These are phyloP conservation scores for Apus apus DNA, from an alignment of 2,113 vertebrate genomes.

Conservation along the genomic window DNA sequence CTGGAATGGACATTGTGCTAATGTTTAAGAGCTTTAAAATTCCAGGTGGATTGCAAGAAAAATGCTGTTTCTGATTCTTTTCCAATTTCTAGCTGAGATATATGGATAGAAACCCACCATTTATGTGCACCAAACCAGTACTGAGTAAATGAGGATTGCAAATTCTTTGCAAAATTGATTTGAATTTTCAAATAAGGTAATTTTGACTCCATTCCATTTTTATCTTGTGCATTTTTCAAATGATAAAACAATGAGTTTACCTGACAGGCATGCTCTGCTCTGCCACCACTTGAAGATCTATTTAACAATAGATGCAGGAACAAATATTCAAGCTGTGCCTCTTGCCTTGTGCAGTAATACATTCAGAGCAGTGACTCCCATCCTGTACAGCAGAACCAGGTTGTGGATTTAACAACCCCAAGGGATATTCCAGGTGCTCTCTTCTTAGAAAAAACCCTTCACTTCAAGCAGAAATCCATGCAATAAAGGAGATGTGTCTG, in stretches of 20 bases:
- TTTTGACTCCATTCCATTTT: background rate
- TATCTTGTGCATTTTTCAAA: background rate
- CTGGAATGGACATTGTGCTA: rapidly evolving
- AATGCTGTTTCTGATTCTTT: background rate
- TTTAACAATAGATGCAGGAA: background rate
- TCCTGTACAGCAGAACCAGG: background rate
- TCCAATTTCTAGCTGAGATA: background rate
- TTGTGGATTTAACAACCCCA: background rate
- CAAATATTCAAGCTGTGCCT: background rate
- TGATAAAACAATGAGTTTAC: background rate
- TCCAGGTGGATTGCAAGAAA: background rate
- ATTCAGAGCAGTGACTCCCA: background rate
- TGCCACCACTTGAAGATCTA: background rate
- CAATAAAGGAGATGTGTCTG: background rate
- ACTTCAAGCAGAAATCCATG: background rate
- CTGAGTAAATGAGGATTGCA: background rate
- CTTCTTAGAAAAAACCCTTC: background rate
- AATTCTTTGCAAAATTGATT: background rate
- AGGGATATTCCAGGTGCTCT: background rate
- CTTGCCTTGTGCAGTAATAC: background rate
- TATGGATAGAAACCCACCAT: background rate
- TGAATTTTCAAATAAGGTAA: background rate
- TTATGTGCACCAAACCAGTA: background rate
- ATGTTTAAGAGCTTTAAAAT: background rate
- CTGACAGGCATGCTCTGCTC: background rate